These are phyloP conservation scores for Pseudorectes ferrugineus DNA, from an alignment of 2,113 vertebrate genomes.

Conservation along the genomic window DNA sequence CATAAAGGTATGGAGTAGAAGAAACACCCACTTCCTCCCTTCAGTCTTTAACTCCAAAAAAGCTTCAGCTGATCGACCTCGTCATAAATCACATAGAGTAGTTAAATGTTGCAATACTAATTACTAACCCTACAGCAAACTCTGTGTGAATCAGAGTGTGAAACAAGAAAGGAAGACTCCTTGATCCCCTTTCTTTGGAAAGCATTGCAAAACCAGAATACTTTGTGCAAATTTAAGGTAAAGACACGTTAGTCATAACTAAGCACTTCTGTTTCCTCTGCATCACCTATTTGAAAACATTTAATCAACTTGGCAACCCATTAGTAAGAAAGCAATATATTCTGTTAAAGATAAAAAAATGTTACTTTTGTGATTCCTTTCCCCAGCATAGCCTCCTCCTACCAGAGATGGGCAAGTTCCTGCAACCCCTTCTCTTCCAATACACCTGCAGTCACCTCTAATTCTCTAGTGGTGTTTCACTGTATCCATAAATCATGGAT, in stretches of 20 bases:
- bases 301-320: background rate
- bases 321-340: background rate
- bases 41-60: background rate
- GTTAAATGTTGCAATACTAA: background rate
- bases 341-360: background rate
- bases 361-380: background rate
- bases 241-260: background rate
- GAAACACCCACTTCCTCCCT: background rate
- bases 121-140: background rate
- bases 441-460: background rate
- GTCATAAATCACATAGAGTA: background rate
- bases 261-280: background rate
- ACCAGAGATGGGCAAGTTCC: background rate
- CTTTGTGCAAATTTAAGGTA: background rate
- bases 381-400: background rate
- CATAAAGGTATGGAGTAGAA: background rate
- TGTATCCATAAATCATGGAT: background rate
- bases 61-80: background rate
- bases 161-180: background rate
- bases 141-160: background rate
- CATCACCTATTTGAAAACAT: background rate
- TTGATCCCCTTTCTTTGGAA: background rate
- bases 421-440: background rate
- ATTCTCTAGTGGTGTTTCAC: background rate
- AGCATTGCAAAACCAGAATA: background rate